These are phyloP conservation scores for Meandrina meandrites DNA, from an alignment of 92 coral and sea anemone genomes.

Conservation along the genomic window DNA sequence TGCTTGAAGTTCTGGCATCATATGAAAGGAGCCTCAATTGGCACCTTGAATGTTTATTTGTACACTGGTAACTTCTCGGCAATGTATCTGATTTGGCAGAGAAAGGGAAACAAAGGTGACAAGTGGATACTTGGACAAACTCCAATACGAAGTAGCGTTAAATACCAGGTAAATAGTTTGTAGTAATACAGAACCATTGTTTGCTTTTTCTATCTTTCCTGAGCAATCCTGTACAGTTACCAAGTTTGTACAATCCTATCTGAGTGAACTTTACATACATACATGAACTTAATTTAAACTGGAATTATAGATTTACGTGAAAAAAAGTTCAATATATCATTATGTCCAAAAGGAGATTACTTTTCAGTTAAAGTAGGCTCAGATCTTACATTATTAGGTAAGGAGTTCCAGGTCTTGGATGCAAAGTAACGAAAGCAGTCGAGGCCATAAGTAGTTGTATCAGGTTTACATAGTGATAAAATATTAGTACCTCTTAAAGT, in stretches of 20 bases:
- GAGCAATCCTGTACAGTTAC: not conserved
- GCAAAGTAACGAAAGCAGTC: too few relatives aligned
- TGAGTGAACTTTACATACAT: not conserved
- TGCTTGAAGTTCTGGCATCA: conserved; percentile 90
- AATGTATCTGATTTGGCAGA: conserved; percentile 65
- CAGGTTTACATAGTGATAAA: too few relatives aligned
- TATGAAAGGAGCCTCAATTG: conserved; percentile 80
- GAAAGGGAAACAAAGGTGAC: conserved; percentile 70
- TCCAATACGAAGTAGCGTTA: conserved; percentile 59
- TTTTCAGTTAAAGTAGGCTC: too few relatives aligned
- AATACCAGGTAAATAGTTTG: conserved; percentile 61
- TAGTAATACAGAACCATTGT: not conserved
- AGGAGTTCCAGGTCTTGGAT: too few relatives aligned
- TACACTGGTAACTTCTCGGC: conserved; percentile 63
- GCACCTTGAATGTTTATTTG: conserved; percentile 72
- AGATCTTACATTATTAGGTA: too few relatives aligned
- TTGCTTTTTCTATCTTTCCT: not conserved
- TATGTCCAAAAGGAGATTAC: too few relatives aligned
- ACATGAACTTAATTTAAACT: not conserved
- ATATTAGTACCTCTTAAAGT: too few relatives aligned
- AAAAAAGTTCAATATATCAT: too few relatives aligned
- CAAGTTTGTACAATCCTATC: not conserved
- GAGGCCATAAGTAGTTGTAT: too few relatives aligned
- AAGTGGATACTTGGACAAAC: conserved; percentile 73
- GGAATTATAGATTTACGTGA: too few relatives aligned